These are phyloP conservation scores for Labeo catla DNA, from an alignment of 2,113 vertebrate species.

Conservation along the genomic window DNA sequence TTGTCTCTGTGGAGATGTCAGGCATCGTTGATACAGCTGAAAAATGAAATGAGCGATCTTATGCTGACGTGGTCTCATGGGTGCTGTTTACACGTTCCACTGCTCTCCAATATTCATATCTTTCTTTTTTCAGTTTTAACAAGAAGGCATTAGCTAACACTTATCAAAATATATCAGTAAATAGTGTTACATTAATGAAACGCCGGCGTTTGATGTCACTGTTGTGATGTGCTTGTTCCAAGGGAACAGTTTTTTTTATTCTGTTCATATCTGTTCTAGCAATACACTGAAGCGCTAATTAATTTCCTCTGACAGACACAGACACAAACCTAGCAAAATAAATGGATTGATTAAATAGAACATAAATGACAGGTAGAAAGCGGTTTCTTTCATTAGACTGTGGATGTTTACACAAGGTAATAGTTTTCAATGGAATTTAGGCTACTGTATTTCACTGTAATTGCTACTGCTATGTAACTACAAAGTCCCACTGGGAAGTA, in stretches of 20 bases:
- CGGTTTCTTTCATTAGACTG: neutral
- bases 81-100: conserved; percentile 46
- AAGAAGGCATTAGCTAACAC: conserved; percentile 39
- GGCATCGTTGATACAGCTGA: conserved; percentile 25
- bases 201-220: conserved; percentile 29
- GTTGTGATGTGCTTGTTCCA: conserved; percentile 7
- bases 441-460: neutral
- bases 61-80: conserved; percentile 47
- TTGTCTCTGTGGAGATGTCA: conserved; percentile 38
- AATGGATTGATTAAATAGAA: neutral
- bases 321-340: conserved; percentile 27
- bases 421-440: neutral
- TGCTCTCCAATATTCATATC: conserved; percentile 41
- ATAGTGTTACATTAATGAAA: conserved; percentile 44
- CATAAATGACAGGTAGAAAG: conserved; percentile 7
- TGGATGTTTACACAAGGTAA: neutral
- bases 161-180: conserved; percentile 45
- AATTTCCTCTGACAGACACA: conserved; percentile 35
- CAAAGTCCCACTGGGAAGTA: neutral
- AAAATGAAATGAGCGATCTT: conserved; percentile 46
- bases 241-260: neutral
- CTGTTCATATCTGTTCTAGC: neutral
- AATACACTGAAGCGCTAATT: conserved; percentile 8
- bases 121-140: conserved; percentile 44
- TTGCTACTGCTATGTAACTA: neutral